A percentile compares a stretch with the other conserved stretches of the same genome.
Evolutionary conservation across 1,140 invertebrate genomes (phyloP).

Genomic region (Kradibia gibbosae): DNA sequence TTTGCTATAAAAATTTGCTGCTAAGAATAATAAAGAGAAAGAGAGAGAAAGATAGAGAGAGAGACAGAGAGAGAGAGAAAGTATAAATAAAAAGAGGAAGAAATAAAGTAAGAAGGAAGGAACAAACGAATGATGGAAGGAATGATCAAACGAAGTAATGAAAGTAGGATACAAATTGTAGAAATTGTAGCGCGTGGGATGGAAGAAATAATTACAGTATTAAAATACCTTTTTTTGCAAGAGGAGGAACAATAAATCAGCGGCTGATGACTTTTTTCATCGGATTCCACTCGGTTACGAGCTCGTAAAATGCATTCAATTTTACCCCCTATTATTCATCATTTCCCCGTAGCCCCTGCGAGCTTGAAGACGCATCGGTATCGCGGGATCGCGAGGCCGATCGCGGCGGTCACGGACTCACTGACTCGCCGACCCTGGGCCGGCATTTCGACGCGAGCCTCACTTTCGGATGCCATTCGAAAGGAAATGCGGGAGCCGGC

Average conservation of each 20-base stretch:
- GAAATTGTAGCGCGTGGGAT: neutral
- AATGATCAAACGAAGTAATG: too few species aligned
- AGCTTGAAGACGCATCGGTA: too few species aligned
- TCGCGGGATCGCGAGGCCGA: neutral
- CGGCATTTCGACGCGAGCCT: neutral
- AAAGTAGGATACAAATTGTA: neutral
- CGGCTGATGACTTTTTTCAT: neutral
- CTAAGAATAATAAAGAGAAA: too few species aligned
- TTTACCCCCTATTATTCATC: neutral
- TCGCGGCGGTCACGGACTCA: too few species aligned
- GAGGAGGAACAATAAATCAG: neutral
- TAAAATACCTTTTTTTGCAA: neutral
- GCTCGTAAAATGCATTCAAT: neutral
- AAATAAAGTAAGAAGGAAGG: too few species aligned
- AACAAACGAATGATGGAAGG: too few species aligned
- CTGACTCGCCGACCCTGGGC: neutral
- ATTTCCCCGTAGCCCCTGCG: too few species aligned
- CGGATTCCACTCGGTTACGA: neutral
- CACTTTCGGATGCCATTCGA: conserved; percentile 6
- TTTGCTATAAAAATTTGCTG: too few species aligned
- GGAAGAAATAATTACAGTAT: neutral
- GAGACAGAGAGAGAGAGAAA: too few species aligned
- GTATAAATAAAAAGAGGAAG: too few species aligned
- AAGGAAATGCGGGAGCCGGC: neutral
- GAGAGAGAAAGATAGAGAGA: too few species aligned